Percentiles rank a stretch among this genome's conserved stretches.
Evolutionary conservation across 2,797 vertebrate genomes (phyloP).

Genomic region (Argya squamiceps): DNA sequence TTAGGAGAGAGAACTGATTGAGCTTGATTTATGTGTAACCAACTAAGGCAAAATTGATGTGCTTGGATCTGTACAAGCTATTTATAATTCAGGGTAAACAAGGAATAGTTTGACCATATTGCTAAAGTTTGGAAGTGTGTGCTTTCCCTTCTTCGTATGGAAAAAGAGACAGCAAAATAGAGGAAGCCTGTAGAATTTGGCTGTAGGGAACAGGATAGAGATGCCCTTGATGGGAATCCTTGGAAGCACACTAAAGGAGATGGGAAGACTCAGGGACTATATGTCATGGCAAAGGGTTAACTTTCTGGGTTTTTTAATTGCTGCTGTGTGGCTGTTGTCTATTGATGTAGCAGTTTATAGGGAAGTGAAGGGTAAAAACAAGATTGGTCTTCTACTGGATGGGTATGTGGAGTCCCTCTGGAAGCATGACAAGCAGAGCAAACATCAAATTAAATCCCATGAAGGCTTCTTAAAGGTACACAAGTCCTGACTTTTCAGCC

Average conservation of each 20-base stretch:
- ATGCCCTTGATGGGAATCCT: not conserved
- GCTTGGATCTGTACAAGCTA: not conserved
- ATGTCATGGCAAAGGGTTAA: fast-evolving
- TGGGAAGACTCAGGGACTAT: not conserved
- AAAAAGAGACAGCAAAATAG: not conserved
- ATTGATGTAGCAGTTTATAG: not conserved
- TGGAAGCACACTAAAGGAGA: not conserved
- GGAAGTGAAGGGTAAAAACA: not conserved
- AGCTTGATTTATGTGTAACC: not conserved
- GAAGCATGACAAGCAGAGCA: not conserved
- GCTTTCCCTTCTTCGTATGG: not conserved
- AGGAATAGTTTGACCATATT: not conserved
- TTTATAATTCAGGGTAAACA: not conserved
- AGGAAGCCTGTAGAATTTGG: not conserved
- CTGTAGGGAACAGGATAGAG: not conserved
- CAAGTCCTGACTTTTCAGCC: not conserved
- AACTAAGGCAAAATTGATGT: not conserved
- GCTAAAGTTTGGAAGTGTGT: not conserved
- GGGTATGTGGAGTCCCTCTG: not conserved
- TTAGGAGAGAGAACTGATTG: not conserved
- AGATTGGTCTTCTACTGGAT: fast-evolving
- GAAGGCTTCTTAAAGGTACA: not conserved
- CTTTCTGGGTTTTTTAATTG: not conserved
- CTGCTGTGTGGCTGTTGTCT: fast-evolving
- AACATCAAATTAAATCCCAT: not conserved